Percentiles rank a stretch among this genome's conserved stretches.
phyloP scores from a whole-genome alignment of 2,888 invertebrate genomes.

The Netelia melanura region DNA sequence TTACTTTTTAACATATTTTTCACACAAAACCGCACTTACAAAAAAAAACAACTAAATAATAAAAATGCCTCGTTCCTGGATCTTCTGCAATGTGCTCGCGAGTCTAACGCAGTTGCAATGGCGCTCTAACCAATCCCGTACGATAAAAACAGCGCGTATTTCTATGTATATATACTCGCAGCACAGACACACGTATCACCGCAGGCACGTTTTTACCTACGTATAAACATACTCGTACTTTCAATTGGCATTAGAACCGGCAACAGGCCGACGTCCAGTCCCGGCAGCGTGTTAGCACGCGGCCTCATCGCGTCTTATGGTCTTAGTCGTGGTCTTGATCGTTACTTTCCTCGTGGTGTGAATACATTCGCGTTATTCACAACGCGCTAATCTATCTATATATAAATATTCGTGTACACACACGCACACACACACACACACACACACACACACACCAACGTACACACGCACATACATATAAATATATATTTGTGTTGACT shows the following conservation, averaged over 20 bases:
- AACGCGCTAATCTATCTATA: neutral
- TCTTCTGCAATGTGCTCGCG: conserved; percentile 11
- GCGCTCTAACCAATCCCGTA: conserved; percentile 21
- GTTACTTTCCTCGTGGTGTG: conserved; percentile 47
- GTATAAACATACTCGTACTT: conserved; percentile 56
- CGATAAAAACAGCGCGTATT: neutral
- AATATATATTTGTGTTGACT: neutral
- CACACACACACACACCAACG: neutral
- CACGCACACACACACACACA: neutral
- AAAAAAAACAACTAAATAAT: neutral
- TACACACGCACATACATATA: neutral
- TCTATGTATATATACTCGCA: neutral
- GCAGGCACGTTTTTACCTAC: conserved; percentile 34
- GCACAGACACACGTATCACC: neutral
- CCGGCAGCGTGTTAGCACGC: conserved; percentile 38
- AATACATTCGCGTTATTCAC: conserved; percentile 30
- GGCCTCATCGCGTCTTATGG: conserved; percentile 32
- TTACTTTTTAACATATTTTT: too few relatives aligned
- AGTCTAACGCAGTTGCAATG: conserved; percentile 2
- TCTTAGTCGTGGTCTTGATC: conserved; percentile 24
- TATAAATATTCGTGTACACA: neutral
- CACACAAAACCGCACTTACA: too few relatives aligned
- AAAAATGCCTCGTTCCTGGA: neutral
- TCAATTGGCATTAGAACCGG: conserved; percentile 59
- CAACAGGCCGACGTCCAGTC: conserved; percentile 25